A percentile compares a stretch with the other conserved stretches of the same genome.
Conservation (phyloP, 2,113 vertebrate species). For the Empidonax traillii region DNA sequence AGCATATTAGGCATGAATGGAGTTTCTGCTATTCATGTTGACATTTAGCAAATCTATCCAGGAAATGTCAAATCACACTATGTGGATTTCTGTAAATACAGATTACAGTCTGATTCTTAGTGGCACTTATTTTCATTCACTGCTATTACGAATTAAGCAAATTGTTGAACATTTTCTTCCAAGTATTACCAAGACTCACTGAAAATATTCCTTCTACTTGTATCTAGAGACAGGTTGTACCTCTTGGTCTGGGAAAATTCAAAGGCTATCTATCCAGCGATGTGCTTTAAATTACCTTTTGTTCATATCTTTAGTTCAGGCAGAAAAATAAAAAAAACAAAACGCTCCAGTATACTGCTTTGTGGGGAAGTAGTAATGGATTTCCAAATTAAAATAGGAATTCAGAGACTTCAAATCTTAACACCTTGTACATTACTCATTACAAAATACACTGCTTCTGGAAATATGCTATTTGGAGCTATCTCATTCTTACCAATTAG, state of each 20-base stretch:
- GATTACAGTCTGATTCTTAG: background rate
- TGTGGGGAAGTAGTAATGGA: background rate
- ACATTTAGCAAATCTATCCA: background rate
- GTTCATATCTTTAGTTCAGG: background rate
- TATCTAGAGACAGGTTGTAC: background rate
- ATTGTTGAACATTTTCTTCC: background rate
- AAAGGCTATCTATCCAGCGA: background rate
- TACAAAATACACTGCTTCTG: background rate
- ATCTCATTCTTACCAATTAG: background rate
- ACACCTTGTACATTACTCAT: background rate
- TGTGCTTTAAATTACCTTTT: background rate
- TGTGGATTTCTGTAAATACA: background rate
- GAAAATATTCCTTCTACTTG: background rate
- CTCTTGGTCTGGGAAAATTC: background rate
- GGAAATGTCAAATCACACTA: background rate
- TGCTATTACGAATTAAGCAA: background rate
- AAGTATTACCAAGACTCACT: background rate
- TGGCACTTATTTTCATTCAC: background rate
- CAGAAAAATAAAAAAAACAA: background rate
- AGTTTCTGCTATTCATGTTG: background rate
- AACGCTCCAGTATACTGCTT: background rate
- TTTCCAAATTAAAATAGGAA: background rate
- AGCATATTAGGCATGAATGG: background rate
- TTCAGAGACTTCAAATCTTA: background rate
- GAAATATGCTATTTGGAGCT: background rate